phyloP scores from a whole-genome alignment of 2,113 vertebrate species.

The Varanus komodoensis region DNA sequence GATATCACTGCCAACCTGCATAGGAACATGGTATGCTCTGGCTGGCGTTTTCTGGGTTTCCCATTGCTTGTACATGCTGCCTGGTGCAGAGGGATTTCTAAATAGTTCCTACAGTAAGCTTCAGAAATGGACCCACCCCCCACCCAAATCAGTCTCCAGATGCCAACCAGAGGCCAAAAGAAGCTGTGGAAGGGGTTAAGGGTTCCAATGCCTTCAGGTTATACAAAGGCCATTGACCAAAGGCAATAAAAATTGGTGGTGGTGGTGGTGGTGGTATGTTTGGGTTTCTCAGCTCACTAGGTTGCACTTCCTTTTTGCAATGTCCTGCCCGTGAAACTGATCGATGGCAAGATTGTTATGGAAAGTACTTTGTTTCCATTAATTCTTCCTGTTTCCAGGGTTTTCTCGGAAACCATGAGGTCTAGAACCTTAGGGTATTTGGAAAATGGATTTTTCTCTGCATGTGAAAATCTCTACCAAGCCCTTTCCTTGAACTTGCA shows the following conservation, averaged over 20 bases:
- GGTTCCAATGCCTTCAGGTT: too few species aligned
- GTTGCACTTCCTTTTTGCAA: neutral
- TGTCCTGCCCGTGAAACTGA: neutral
- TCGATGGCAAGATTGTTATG: neutral
- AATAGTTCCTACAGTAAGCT: neutral
- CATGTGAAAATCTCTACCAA: neutral
- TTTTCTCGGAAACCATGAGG: neutral
- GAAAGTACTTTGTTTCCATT: neutral
- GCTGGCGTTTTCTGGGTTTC: neutral
- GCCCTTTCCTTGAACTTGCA: neutral
- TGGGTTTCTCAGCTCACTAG: too few species aligned
- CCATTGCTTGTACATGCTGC: neutral
- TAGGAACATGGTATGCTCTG: too few species aligned
- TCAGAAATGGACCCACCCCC: neutral
- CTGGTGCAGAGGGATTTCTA: neutral
- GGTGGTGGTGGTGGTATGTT: too few species aligned
- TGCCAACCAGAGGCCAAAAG: too few species aligned
- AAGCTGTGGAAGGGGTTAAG: neutral
- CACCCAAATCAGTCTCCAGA: neutral
- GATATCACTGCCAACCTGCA: neutral
- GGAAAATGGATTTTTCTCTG: neutral
- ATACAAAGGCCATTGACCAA: too few species aligned
- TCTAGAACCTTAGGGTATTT: neutral
- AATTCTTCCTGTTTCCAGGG: neutral
- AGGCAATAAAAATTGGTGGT: too few species aligned